Conservation (phyloP, 1,140 invertebrate genomes). For the Sminthurinus signatus region DNA sequence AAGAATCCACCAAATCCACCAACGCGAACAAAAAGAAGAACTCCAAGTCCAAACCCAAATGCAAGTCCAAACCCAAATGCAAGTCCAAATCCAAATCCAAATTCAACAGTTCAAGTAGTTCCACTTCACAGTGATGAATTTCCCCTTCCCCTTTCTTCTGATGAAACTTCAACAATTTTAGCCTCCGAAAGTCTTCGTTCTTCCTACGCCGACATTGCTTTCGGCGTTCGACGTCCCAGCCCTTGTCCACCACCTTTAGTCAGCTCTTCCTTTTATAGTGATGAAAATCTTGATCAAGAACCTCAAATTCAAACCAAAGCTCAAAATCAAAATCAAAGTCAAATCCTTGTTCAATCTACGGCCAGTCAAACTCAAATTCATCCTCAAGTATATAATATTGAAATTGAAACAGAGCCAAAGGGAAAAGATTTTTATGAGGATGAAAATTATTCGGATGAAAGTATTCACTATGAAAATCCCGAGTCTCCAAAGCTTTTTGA, state of each 20-base stretch:
- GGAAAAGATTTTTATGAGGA: too few species aligned
- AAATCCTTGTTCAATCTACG: not conserved
- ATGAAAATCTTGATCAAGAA: not conserved
- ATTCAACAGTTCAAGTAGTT: not conserved
- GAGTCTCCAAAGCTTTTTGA: too few species aligned
- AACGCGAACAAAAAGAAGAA: not conserved
- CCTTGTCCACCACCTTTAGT: not conserved
- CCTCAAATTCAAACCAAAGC: not conserved
- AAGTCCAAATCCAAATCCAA: not conserved
- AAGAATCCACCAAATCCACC: not conserved
- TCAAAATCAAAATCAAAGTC: not conserved
- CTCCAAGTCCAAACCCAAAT: not conserved
- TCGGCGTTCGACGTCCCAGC: slow-evolving; percentile 49
- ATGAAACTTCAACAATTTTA: not conserved
- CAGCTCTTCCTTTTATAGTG: not conserved
- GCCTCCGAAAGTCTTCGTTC: slow-evolving; percentile 43
- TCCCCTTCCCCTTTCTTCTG: not conserved
- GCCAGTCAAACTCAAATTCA: too few species aligned
- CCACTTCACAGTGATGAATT: not conserved
- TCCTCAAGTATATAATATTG: too few species aligned
- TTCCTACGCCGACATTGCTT: slow-evolving; percentile 54
- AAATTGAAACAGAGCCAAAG: too few species aligned
- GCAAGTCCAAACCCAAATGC: not conserved
- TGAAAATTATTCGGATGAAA: too few species aligned
- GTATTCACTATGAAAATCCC: too few species aligned